Evolutionary conservation across 2,888 invertebrate genomes (phyloP), one percentile per base, ranked within the genome.

Genomic region (Artemia sp.): DNA sequence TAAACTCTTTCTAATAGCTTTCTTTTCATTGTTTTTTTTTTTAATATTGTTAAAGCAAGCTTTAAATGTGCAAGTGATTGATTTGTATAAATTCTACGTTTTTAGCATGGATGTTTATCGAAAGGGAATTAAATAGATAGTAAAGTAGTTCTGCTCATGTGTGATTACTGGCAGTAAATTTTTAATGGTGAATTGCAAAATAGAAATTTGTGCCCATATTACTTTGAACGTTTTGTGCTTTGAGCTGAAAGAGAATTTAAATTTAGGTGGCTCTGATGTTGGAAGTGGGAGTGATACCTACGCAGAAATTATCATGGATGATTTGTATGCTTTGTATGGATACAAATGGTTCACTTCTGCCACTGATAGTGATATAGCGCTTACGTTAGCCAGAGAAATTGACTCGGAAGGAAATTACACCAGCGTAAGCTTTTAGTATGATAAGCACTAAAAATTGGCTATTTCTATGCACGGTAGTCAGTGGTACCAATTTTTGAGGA

Each of bases 301-400:
- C 8, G 82, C 82, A 5, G 74, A 80, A 10, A 76, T 76, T 5
- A 76, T 78, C 68, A 52, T 72, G 4, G 77, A 79, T 73, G 79
- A 78, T 38, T 69, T 67, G 72, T 81, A 78, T 74, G 76, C 74
- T 24, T 77, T 83, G 8, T 78, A 81, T 75, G 83, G 83, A 12
- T 83, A 82, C 77, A 83, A 83, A 75, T 83, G 82, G 82, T 83
- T 83, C 76, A 80, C 81, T 53, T 83, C 82, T 3, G 83, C 83
- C 12, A 81, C 82, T 11, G 83, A 83, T 75, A 78, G 82, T 7
- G 81, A 83, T 74, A 81, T 83, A 75, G 76, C 82, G 4, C 76
- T 83, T 70, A 82, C 82, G 3, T 75, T 83, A 71, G 83, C 82
- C 4, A 75, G 82, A 68, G 76, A 80, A n/a, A 76, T 78, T 4